phyloP scores from a whole-genome alignment of 2,797 vertebrate genomes.

The Cacajao melanocephalus region DNA sequence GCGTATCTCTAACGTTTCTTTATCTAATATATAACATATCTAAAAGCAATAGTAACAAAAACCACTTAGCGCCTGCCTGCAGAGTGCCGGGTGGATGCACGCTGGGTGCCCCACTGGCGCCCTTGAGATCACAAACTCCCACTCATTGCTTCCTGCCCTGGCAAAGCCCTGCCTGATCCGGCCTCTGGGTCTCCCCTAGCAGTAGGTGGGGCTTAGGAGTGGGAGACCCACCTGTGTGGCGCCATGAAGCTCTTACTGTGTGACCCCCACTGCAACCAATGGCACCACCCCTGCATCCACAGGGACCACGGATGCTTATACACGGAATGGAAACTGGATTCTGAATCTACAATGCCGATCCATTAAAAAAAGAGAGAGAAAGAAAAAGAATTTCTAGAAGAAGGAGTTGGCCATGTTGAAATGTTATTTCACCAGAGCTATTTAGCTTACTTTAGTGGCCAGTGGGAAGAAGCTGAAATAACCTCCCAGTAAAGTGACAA shows the following conservation, averaged over 20 bases:
- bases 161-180: too few species aligned
- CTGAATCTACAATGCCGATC: not conserved
- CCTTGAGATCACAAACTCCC: rapidly evolving
- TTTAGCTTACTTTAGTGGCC: conserved; percentile 89
- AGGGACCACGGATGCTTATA: not conserved
- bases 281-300: not conserved
- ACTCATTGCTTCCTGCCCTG: not conserved
- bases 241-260: not conserved
- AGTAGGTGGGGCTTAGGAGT: not conserved
- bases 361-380: not conserved
- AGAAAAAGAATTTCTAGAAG: conserved; percentile 90
- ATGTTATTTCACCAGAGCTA: conserved; percentile 94
- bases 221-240: not conserved
- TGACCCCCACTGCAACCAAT: not conserved
- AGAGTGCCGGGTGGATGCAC: rapidly evolving
- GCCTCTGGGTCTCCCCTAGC: not conserved
- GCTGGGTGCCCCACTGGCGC: rapidly evolving
- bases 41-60: not conserved
- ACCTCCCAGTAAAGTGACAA: conserved; percentile 95
- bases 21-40: not conserved
- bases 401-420: conserved; percentile 88
- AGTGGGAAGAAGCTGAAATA: conserved; percentile 94
- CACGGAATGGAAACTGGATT: not conserved
- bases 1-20: not conserved
- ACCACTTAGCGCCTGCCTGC: too few species aligned